Conservation (phyloP, 2,888 invertebrate genomes). For the Epirrhoe tristata region DNA sequence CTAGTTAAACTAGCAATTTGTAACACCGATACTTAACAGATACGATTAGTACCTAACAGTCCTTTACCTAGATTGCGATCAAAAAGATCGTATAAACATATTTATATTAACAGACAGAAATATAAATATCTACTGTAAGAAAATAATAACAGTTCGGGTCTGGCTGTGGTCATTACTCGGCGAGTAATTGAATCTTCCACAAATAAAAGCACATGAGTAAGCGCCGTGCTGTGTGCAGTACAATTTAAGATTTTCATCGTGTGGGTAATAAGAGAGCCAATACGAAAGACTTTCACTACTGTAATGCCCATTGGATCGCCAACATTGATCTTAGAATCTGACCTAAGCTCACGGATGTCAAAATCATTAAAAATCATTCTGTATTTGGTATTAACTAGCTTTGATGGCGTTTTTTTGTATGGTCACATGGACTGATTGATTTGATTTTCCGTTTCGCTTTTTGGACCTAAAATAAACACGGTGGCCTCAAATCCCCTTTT, state of each 20-base stretch:
- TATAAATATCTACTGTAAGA: neutral
- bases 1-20: too few relatives aligned
- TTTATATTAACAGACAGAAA: slow-evolving; percentile 1
- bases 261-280: slow-evolving; percentile 72
- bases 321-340: neutral
- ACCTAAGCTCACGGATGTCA: neutral
- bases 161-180: slow-evolving; percentile 65
- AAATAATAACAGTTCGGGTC: slow-evolving; percentile 17
- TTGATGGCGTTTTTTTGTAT: neutral
- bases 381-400: neutral
- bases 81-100: neutral
- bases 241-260: slow-evolving; percentile 81
- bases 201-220: slow-evolving; percentile 73
- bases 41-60: too few relatives aligned
- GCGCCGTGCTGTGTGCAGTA: slow-evolving; percentile 63
- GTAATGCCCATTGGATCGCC: slow-evolving; percentile 35
- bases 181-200: slow-evolving; percentile 76
- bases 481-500: slow-evolving; percentile 78
- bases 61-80: too few relatives aligned
- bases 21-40: too few relatives aligned
- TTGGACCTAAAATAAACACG: neutral
- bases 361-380: neutral
- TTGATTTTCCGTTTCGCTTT: neutral
- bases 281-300: slow-evolving; percentile 81
- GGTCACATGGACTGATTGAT: neutral